A percentile compares a stretch with the other conserved stretches of the same genome.
phyloP scores from a whole-genome alignment of 1,140 invertebrate genomes.

The Lepidurus arcticus region DNA sequence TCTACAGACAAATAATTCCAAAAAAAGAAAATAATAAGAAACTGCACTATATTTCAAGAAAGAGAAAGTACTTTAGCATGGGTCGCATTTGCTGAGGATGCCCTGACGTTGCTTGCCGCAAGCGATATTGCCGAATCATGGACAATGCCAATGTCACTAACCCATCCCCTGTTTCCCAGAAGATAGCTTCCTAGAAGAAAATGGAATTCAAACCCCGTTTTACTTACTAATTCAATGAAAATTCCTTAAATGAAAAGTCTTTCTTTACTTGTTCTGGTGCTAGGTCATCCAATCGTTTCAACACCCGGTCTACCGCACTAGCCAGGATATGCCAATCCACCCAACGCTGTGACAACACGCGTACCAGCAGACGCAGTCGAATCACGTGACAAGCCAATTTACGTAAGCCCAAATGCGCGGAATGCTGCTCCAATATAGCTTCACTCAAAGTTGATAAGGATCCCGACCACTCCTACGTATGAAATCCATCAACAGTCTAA shows the following conservation, averaged over 20 bases:
- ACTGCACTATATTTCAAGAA: neutral
- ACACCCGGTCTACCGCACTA: neutral
- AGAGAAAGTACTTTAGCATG: constrained; percentile 26
- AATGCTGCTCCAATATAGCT: neutral
- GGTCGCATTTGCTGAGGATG: constrained; percentile 28
- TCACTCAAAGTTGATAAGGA: neutral
- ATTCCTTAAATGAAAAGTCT: neutral
- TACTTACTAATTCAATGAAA: neutral
- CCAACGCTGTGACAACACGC: neutral
- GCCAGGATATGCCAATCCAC: neutral
- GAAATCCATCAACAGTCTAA: too few species aligned
- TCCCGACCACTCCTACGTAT: neutral
- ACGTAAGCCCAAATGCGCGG: neutral
- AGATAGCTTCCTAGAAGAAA: constrained; percentile 29
- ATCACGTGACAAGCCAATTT: neutral
- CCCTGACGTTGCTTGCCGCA: neutral
- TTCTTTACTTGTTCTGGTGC: neutral
- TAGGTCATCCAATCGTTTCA: neutral
- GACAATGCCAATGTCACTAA: neutral
- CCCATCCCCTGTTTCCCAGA: constrained; percentile 20
- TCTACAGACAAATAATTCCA: neutral
- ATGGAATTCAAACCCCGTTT: neutral
- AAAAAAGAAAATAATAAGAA: neutral
- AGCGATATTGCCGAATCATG: constrained; percentile 26
- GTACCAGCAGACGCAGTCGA: neutral